phyloP scores from a whole-genome alignment of 1,140 invertebrate species.

The Bombus pyrosoma region DNA sequence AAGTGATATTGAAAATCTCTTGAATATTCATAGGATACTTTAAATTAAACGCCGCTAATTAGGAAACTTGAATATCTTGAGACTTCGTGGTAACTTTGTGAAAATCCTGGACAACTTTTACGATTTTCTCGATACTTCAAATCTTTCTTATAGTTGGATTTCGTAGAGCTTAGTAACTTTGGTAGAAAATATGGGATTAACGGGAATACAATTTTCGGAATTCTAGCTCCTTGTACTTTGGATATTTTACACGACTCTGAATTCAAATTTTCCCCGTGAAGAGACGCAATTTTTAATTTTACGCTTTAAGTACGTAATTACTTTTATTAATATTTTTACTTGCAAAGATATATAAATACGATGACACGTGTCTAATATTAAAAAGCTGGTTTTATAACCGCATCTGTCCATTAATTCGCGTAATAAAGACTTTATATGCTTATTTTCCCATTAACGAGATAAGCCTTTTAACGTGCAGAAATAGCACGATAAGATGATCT shows the following conservation, averaged over 20 bases:
- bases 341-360: neutral
- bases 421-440: neutral
- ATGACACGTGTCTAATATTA: neutral
- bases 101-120: neutral
- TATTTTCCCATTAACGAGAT: neutral
- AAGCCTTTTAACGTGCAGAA: conserved; percentile 9
- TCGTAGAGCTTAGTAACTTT: neutral
- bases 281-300: neutral
- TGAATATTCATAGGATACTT: neutral
- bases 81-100: neutral
- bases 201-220: too few relatives aligned
- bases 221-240: too few relatives aligned
- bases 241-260: too few relatives aligned
- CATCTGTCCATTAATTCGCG: neutral
- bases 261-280: too few relatives aligned
- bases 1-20: neutral
- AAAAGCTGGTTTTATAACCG: neutral
- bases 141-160: neutral
- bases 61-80: neutral
- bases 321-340: too few relatives aligned
- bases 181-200: too few relatives aligned
- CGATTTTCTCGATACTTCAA: neutral
- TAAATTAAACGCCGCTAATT: neutral
- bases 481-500: conserved; percentile 7
- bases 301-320: too few relatives aligned